Evolutionary conservation across 1,140 invertebrate species (phyloP), one percentile per base, ranked within the genome.

Genomic region (Drosophila lowei): DNA sequence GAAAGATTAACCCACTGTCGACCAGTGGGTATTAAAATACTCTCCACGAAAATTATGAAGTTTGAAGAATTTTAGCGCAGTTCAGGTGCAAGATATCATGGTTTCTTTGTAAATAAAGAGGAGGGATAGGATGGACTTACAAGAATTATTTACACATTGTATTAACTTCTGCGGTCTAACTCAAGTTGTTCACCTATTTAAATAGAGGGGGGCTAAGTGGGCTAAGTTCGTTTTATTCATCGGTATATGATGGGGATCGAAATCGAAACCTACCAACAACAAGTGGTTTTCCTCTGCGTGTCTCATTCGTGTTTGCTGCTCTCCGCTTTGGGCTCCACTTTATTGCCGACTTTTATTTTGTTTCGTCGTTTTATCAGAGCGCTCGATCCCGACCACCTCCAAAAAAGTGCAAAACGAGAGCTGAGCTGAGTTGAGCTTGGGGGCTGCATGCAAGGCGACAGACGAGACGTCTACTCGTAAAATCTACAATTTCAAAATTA

Each of bases 271-370:
- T 47, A 64, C 8, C 52, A 65, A 68, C 67, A 86, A 86, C 81
- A 85, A 85, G 81, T 70, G 66, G 58, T 58, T 81, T 67, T 65
- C 48, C 76, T 74, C 81, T 77, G 64, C 72, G 71, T 52, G 62
- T 48, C 50, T 56, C 59, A 57, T 86, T 88, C 83, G 78, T 83
- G 47, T 67, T 58, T 81, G 63, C 79, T 70, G 77, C 68, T 77
- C 67, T 74, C 49, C 65, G 70, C 73, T 78, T 86, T 81, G 77
- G 44, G 61, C 70, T 52, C 56, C 65, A 48, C 48, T 67, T 88
- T 77, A 70, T 65, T 72, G 42, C 60, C 66, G 62, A 78, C 70
- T 79, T 77, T 72, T 81, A 86, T 77, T 86, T 86, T 86, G 83
- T 81, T 81, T 81, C 75, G 74, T 52, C 65, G 67, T 81, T 86